Base-by-base conservation (phyloP, 1,140 invertebrate genomes). In the Linepithema humile region DNA sequence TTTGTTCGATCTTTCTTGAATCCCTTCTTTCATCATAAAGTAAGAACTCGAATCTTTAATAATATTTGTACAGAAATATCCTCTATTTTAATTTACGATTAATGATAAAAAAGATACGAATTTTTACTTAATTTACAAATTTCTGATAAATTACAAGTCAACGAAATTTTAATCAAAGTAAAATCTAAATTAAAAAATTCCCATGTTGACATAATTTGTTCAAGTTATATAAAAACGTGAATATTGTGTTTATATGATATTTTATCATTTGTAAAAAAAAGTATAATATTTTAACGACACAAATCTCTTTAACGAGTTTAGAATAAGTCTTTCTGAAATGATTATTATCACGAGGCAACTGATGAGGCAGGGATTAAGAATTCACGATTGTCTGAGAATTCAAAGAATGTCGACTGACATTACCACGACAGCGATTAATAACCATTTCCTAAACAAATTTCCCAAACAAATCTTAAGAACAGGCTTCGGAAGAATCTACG, bases 1-100 rank as follows among this genome's bases (percentile, higher is more conserved):
- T 43, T 40, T 17, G 35, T 57, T 69, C 64, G 48, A 70, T 80
- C 38, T 55, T 17, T 26, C 43, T 80, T 70, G 45, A 80, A 70
- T 55, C 2, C 2, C 29, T 65, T n/a, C 45, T 50, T 4, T 48
- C 32, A 70, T 78, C 45, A 10, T 2, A 53, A 23, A 78, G 32
- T 38, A 55, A 29, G 32, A 53, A 48, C 64, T 48, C 12, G 7
- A 43, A 12, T 69, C 35, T 55, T 9, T 6, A 29, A 20, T 43
- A 57, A 80, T 40, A 3, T 80, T 10, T 29, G n/a, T 15, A 40
- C 15, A 50, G 5, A 35, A 40, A 26, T 7, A 45, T 45, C 43
- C 15, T 15, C 15, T 15, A 45, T n/a, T n/a, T n/a, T n/a, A n/a
- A n/a, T n/a, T n/a, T n/a, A n/a, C n/a, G n/a, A n/a, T n/a, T n/a